Conservation (phyloP, 1,140 invertebrate genomes). For the Rhopalosiphum padi region DNA sequence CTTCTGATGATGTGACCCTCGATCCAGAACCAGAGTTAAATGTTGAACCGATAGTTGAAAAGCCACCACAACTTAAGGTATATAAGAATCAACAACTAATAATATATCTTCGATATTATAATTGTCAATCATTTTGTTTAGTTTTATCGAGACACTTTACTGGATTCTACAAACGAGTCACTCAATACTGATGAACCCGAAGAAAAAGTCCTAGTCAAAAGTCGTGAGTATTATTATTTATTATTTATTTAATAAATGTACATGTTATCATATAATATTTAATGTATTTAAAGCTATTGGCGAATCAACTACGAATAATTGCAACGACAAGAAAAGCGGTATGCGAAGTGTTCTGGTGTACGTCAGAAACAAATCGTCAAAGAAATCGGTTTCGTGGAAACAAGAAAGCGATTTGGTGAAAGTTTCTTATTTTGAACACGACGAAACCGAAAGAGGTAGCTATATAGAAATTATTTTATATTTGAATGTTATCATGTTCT, state of each 20-base stretch:
- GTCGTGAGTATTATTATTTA: conserved; percentile 21
- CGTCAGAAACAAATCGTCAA: conserved; percentile 73
- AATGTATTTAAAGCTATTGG: neutral
- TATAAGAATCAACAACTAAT: neutral
- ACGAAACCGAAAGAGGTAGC: conserved; percentile 85
- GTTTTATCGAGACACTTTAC: conserved; percentile 54
- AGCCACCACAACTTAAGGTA: conserved; percentile 45
- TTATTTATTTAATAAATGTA: neutral
- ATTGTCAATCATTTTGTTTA: neutral
- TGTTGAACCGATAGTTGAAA: conserved; percentile 3
- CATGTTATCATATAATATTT: neutral
- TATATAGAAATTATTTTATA: conserved; percentile 34
- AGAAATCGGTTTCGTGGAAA: conserved; percentile 82
- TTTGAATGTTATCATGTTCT: no score
- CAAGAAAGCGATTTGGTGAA: conserved; percentile 79
- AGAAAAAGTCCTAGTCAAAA: neutral
- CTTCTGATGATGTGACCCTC: neutral
- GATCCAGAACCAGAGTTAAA: neutral
- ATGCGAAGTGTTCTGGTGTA: conserved; percentile 71
- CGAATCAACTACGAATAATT: neutral
- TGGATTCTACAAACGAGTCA: conserved; percentile 24
- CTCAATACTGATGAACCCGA: conserved; percentile 8
- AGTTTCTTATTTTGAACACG: conserved; percentile 87
- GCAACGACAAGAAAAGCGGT: neutral
- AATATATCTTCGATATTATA: neutral